These are phyloP conservation scores for Melipona quadrifasciata DNA, from an alignment of 1,140 invertebrate species.

Conservation along the genomic window DNA sequence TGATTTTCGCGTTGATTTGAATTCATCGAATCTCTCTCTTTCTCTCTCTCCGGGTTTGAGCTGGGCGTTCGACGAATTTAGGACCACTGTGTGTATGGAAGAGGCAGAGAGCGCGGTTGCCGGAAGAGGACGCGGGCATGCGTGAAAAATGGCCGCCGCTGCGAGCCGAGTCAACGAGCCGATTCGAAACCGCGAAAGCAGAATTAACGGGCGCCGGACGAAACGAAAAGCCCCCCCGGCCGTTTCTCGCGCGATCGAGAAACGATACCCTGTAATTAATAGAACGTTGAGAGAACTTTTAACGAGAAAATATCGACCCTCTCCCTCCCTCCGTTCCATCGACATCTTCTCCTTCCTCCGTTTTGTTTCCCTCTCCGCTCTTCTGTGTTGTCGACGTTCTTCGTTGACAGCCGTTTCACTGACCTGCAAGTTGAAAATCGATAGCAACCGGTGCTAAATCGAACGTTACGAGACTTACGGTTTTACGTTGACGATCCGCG, in stretches of 20 bases:
- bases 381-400: neutral
- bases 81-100: neutral
- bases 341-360: neutral
- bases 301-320: slow-evolving; percentile 43
- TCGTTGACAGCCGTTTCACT: neutral
- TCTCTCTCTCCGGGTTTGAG: too few relatives aligned
- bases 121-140: slow-evolving; percentile 29
- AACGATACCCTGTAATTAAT: slow-evolving; percentile 60
- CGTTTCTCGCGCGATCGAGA: slow-evolving; percentile 26
- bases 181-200: slow-evolving; percentile 12
- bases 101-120: neutral
- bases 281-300: slow-evolving; percentile 39
- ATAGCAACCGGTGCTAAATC: neutral
- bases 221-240: slow-evolving; percentile 36
- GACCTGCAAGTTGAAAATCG: neutral
- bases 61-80: neutral
- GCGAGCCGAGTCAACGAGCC: slow-evolving; percentile 56
- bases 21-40: too few relatives aligned
- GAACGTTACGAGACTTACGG: neutral
- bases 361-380: too few relatives aligned
- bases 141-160: slow-evolving; percentile 59
- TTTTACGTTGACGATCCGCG: neutral
- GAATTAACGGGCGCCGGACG: slow-evolving; percentile 26
- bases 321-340: neutral
- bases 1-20: too few relatives aligned